Conservation (phyloP, 2,888 invertebrate species). For the Clusia tigrina region DNA sequence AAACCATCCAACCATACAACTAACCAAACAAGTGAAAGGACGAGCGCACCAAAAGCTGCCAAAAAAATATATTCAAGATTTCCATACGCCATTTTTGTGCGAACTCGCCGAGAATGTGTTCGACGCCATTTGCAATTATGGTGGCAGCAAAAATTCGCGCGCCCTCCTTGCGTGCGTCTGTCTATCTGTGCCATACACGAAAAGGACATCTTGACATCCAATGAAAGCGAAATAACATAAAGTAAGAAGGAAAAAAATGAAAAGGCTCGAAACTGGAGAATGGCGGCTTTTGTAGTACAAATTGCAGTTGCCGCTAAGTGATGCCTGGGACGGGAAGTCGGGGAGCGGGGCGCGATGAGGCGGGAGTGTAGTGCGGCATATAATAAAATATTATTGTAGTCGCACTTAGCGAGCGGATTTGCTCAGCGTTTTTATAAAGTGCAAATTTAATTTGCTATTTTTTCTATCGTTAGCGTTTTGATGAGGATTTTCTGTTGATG, state of each 20-base stretch:
- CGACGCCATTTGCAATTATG: slow-evolving; percentile 48
- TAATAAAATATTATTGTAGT: too few relatives aligned
- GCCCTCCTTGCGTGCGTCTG: too few relatives aligned
- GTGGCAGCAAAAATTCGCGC: slow-evolving; percentile 41
- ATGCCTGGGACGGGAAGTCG: background rate
- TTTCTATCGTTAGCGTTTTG: slow-evolving; percentile 31
- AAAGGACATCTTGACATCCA: slow-evolving; percentile 17
- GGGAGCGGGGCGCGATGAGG: slow-evolving; percentile 42
- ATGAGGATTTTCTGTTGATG: background rate
- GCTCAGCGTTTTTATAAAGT: slow-evolving; percentile 38
- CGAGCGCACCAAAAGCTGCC: slow-evolving; percentile 20
- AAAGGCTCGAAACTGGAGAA: too few relatives aligned
- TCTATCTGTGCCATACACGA: background rate
- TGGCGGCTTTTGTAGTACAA: slow-evolving; percentile 43
- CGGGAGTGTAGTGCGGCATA: background rate
- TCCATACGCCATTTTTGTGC: slow-evolving; percentile 6
- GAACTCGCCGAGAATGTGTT: background rate
- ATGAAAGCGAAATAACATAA: background rate
- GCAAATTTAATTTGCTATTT: slow-evolving; percentile 53
- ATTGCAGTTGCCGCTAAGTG: slow-evolving; percentile 51
- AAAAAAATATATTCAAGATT: slow-evolving; percentile 37
- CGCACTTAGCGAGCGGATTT: background rate
- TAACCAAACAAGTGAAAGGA: background rate
- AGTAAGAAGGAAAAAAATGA: too few relatives aligned
- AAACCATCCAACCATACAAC: slow-evolving; percentile 1